phyloP scores from a whole-genome alignment of 2,888 invertebrate species.

The Xylota segnis region DNA sequence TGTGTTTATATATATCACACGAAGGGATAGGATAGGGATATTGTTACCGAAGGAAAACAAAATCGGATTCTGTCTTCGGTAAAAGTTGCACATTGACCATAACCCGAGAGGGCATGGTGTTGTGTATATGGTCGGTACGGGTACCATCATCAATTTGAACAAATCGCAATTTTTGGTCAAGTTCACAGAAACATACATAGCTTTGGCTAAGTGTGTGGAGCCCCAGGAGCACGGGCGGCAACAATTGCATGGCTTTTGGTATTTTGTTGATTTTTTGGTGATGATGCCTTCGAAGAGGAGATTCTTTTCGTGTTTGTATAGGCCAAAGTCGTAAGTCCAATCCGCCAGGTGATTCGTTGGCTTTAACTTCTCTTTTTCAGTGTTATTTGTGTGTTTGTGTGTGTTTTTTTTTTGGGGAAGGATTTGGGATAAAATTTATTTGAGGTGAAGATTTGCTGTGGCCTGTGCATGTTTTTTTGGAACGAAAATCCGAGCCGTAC shows the following conservation, averaged over 20 bases:
- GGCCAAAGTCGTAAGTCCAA: slow-evolving; percentile 46
- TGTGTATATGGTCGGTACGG: slow-evolving; percentile 48
- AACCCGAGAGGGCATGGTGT: slow-evolving; percentile 67
- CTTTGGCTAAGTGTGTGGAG: slow-evolving; percentile 20
- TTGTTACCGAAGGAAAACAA: slow-evolving; percentile 57
- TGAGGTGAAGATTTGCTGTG: slow-evolving; percentile 75
- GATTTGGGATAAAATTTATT: slow-evolving; percentile 73
- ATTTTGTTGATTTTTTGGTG: slow-evolving; percentile 50
- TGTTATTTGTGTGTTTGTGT: slow-evolving; percentile 1
- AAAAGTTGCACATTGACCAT: slow-evolving; percentile 59
- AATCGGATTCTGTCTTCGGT: slow-evolving; percentile 41
- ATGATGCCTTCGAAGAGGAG: slow-evolving; percentile 47
- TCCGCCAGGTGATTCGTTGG: slow-evolving; percentile 69
- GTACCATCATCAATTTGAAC: slow-evolving; percentile 61
- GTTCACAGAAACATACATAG: slow-evolving; percentile 38
- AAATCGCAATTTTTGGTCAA: slow-evolving; percentile 73
- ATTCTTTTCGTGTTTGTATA: slow-evolving; percentile 66
- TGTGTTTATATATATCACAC: slow-evolving; percentile 43
- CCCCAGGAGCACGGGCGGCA: slow-evolving; percentile 23
- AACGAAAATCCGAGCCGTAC: slow-evolving; percentile 56
- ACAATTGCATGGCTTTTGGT: slow-evolving; percentile 63
- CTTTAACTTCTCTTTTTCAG: slow-evolving; percentile 9
- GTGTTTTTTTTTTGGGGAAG: slow-evolving; percentile 19
- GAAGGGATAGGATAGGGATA: slow-evolving; percentile 52
- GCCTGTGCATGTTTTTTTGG: slow-evolving; percentile 50